phyloP scores from a whole-genome alignment of 2,888 invertebrate genomes.

The Vanessa cardui region DNA sequence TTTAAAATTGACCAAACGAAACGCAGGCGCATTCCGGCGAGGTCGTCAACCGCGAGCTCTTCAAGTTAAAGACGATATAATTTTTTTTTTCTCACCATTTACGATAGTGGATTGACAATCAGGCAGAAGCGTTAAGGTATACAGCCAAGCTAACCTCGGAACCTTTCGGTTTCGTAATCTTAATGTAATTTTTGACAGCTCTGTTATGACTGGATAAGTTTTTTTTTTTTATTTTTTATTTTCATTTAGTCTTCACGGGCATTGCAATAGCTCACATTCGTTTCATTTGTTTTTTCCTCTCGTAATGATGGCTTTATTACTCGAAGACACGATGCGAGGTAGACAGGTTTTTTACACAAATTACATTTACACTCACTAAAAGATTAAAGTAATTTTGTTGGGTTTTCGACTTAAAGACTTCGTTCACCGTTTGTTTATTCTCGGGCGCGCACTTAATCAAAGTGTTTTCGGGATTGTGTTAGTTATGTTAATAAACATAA shows the following conservation, averaged over 20 bases:
- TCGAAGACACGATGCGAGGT: conserved; percentile 17
- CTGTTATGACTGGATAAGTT: conserved; percentile 18
- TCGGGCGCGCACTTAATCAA: neutral
- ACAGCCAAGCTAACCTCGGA: conserved; percentile 21
- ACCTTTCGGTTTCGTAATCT: conserved; percentile 32
- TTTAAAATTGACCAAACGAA: conserved; percentile 40
- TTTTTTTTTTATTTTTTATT: conserved; percentile 1
- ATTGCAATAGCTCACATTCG: conserved; percentile 3
- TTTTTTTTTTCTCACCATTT: conserved; percentile 43
- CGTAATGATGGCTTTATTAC: conserved; percentile 25
- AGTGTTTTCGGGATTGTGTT: neutral
- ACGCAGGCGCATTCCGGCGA: conserved; percentile 46
- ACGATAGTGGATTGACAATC: conserved; percentile 35
- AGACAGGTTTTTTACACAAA: conserved; percentile 15
- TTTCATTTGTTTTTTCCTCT: conserved; percentile 10
- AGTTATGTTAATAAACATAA: neutral
- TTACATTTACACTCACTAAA: conserved; percentile 15
- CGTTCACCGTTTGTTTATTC: conserved; percentile 11
- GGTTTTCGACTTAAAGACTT: conserved; percentile 5
- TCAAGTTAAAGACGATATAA: conserved; percentile 30
- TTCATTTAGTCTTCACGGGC: conserved; percentile 1
- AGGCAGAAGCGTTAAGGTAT: conserved; percentile 32
- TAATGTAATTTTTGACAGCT: conserved; percentile 32
- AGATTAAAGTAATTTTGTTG: conserved; percentile 13
- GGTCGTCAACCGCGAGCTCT: conserved; percentile 45